Base-by-base conservation (phyloP, 1,140 invertebrate species). In the Schlechtendalia chinensis region DNA sequence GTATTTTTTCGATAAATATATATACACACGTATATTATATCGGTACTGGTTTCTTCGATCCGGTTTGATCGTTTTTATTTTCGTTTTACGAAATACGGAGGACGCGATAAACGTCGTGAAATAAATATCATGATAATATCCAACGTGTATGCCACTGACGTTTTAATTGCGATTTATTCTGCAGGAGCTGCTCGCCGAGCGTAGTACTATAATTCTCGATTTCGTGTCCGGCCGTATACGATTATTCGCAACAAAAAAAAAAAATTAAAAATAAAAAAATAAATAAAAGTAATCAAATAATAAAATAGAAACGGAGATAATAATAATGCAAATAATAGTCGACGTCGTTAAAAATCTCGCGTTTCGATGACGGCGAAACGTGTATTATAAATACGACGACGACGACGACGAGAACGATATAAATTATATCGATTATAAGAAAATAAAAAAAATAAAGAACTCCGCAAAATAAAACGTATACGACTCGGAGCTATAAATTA, bases 1-100 rank as follows among this genome's bases (percentile, higher is more conserved):
- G 22, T 27, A 27, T 12, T 56, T 12, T 59, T 27, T 24, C 8
- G 54, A 22, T 22, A 58, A 10, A 22, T 8, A 8, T 39, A 39
- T 8, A 8, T 39, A 39, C 8, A 4, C 8, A 39, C 8, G 32
- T 39, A 39, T 3, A 8, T 39, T 4, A 14, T 67, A 8, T 65
- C 27, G 32, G 24, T 69, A 69, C 67, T 69, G 67, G 67, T 69
- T 69, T 69, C 67, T n/a, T n/a, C 14, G 22, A 69, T 69, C 67
- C 67, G 67, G 67, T 69, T 69, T 50, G 8, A 67, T 39, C 47
- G 47, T 50, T 12, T 12, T 50, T 39, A 39, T 39, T 39, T 39
- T 39, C 8, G 3, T 39, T 8, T 39, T 39, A 39, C 3, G 8
- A 39, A 39, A 39, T 8, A 8, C 32, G 32, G 32, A 39, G 32